Conservation (phyloP, 2,888 invertebrate species). For the Coelogynopora nodosa region DNA sequence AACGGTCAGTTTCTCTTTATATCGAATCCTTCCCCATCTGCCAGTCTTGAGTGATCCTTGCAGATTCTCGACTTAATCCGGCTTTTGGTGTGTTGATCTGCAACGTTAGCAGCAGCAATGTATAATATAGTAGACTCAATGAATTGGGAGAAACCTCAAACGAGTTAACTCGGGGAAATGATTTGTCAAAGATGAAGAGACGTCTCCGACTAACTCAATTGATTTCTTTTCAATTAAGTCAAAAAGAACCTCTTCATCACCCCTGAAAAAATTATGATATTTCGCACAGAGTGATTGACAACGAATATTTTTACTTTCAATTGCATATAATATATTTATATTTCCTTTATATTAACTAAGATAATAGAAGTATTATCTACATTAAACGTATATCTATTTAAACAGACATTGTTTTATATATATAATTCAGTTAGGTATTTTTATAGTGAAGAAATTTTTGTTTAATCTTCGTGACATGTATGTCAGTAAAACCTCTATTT, state of each 20-base stretch:
- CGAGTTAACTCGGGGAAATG: neutral
- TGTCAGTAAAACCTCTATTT: too few species aligned
- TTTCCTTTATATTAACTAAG: too few species aligned
- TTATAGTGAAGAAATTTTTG: neutral
- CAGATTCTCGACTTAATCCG: neutral
- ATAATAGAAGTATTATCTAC: neutral
- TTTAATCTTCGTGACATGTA: neutral
- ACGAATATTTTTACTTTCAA: too few species aligned
- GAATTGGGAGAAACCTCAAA: neutral
- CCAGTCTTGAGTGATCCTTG: neutral
- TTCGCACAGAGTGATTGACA: too few species aligned
- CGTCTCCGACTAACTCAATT: neutral
- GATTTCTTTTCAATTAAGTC: neutral
- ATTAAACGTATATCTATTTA: neutral
- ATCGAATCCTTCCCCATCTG: neutral
- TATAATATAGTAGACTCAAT: neutral
- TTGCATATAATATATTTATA: too few species aligned
- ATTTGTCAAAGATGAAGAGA: slow-evolving; percentile 28
- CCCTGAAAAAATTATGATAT: too few species aligned
- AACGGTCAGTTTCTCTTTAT: neutral
- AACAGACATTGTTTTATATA: neutral
- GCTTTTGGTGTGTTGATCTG: slow-evolving; percentile 19
- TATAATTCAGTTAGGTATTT: neutral
- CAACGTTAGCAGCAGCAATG: neutral
- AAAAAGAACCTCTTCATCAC: too few species aligned